Evolutionary conservation across 2,113 vertebrate species (phyloP).

Genomic region (Oncorhynchus masou): DNA sequence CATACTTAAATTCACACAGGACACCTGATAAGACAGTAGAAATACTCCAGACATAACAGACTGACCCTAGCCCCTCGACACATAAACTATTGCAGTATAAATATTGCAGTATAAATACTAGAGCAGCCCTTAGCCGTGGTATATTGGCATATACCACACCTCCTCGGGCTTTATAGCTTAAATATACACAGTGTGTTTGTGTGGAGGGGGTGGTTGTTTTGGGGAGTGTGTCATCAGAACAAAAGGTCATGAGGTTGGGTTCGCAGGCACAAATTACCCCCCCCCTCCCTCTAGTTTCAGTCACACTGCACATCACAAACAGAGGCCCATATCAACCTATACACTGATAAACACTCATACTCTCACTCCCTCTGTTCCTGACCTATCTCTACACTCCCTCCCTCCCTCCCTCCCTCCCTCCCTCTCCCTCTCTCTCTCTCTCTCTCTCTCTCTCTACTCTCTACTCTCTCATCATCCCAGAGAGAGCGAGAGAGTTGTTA

Average conservation of each 20-base stretch:
- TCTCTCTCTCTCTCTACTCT: background rate
- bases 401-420: background rate
- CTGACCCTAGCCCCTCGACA: too few species aligned
- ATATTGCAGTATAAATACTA: too few species aligned
- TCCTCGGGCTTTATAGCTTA: background rate
- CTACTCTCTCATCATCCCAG: background rate
- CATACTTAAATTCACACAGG: too few species aligned
- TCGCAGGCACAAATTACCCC: conserved; percentile 58
- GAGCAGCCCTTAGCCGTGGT: too few species aligned
- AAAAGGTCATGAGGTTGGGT: conserved; percentile 34
- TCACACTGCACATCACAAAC: conserved; percentile 37
- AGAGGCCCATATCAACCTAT: conserved; percentile 48
- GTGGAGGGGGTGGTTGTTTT: background rate
- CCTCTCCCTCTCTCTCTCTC: background rate
- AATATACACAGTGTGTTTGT: conserved; percentile 1
- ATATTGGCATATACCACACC: background rate
- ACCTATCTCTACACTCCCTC: conserved; percentile 6
- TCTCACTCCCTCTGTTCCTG: background rate
- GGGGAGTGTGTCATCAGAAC: conserved; percentile 42
- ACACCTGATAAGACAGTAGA: too few species aligned
- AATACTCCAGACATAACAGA: too few species aligned
- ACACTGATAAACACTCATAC: conserved; percentile 62
- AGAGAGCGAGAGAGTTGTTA: background rate
- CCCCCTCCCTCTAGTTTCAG: conserved; percentile 41
- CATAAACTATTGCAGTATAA: too few species aligned